Conservation (phyloP, 2,113 vertebrate species). For the Eidolon helvum region DNA sequence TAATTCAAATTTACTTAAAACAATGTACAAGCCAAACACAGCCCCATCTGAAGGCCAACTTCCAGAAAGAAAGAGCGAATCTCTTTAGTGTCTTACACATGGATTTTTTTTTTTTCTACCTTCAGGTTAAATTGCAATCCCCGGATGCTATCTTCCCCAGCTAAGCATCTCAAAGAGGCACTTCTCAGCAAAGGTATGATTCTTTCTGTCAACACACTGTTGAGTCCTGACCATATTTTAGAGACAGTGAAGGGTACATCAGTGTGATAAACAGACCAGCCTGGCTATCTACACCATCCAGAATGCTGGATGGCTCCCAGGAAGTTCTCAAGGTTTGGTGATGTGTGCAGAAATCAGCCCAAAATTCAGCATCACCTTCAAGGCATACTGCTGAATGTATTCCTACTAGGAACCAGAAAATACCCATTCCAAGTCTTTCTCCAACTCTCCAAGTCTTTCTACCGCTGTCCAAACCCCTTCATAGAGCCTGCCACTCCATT, state of each 20-base stretch:
- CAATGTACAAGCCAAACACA: not conserved
- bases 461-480: not conserved
- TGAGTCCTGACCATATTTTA: not conserved
- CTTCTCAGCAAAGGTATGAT: not conserved
- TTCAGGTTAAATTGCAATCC: not conserved
- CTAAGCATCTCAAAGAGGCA: not conserved
- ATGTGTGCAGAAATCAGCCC: not conserved
- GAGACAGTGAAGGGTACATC: not conserved
- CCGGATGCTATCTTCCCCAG: not conserved
- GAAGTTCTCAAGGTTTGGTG: not conserved
- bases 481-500: fast-evolving
- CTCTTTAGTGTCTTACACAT: not conserved
- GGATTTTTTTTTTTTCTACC: not conserved
- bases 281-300: not conserved
- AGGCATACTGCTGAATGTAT: not conserved
- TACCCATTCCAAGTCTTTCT: not conserved
- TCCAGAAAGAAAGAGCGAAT: not conserved
- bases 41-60: not conserved
- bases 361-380: not conserved
- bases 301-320: not conserved
- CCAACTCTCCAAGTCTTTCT: not conserved
- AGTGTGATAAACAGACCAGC: not conserved
- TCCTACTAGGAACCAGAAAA: not conserved
- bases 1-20: conserved; percentile 4
- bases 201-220: not conserved